Evolutionary conservation across 2,113 vertebrate species (phyloP).

Genomic region (Scolopax mira): DNA sequence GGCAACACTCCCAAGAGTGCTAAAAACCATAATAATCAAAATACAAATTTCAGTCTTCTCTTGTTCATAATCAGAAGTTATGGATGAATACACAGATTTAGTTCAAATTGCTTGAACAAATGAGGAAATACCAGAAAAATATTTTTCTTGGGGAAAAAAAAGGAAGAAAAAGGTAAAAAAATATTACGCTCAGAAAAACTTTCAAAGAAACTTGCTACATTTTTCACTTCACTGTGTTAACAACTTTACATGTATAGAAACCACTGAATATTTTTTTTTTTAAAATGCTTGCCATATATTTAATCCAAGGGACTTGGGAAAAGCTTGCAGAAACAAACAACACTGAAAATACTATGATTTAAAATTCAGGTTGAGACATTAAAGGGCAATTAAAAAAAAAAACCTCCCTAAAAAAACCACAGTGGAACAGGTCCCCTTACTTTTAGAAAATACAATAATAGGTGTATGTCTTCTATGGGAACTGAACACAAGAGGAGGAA

Average conservation of each 20-base stretch:
- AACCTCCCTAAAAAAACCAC: neutral
- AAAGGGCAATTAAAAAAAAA: neutral
- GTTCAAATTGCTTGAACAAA: neutral
- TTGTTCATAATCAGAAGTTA: neutral
- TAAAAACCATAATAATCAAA: neutral
- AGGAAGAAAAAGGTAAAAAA: neutral
- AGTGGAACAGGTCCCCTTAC: neutral
- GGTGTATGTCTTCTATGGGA: neutral
- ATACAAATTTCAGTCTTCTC: neutral
- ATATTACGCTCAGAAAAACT: neutral
- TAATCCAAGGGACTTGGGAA: neutral
- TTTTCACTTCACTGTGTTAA: neutral
- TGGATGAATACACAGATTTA: neutral
- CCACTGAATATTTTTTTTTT: neutral
- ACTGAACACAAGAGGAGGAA: neutral
- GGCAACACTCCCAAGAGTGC: fast-evolving
- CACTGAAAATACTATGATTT: neutral
- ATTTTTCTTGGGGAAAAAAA: neutral
- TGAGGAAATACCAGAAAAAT: neutral
- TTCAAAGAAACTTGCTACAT: neutral
- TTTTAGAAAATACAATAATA: fast-evolving
- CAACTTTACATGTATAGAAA: neutral
- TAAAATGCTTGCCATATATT: neutral
- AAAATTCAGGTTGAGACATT: neutral
- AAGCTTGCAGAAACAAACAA: neutral